Conservation (phyloP, 2,888 invertebrate genomes). For the Cheilosia grossa region DNA sequence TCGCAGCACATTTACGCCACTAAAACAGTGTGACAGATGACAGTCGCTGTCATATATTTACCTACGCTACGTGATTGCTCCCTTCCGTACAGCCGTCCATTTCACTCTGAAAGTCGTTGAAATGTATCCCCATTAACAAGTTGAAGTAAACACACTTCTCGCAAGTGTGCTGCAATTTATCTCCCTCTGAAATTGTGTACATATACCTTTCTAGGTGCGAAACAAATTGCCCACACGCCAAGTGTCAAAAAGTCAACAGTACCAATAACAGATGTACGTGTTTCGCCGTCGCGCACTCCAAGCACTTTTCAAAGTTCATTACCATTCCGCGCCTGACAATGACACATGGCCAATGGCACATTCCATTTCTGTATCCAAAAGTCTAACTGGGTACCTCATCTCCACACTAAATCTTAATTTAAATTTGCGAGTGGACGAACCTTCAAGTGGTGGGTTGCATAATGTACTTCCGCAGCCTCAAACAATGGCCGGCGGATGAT, state of each 20-base stretch:
- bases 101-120: background rate
- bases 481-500: constrained; percentile 44
- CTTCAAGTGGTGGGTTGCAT: constrained; percentile 10
- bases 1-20: no score
- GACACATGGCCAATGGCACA: background rate
- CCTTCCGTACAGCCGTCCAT: background rate
- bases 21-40: no score
- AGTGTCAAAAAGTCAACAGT: constrained; percentile 62
- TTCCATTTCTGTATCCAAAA: constrained; percentile 49
- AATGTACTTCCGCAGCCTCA: constrained; percentile 27
- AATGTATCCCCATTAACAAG: background rate
- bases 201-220: background rate
- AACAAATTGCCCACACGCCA: constrained; percentile 54
- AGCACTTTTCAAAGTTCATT: constrained; percentile 51
- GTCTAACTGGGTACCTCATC: constrained; percentile 5
- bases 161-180: constrained; percentile 21
- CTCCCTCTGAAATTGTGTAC: background rate
- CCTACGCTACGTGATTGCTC: no score
- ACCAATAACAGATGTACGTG: constrained; percentile 1
- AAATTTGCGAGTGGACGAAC: constrained; percentile 13
- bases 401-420: constrained; percentile 52
- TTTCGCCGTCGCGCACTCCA: constrained; percentile 5
- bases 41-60: no score
- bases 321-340: constrained; percentile 50
- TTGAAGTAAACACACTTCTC: background rate